A percentile compares a stretch with the other conserved stretches of the same genome.
Conservation (phyloP, 2,113 vertebrate species). For the Jacana jacana region DNA sequence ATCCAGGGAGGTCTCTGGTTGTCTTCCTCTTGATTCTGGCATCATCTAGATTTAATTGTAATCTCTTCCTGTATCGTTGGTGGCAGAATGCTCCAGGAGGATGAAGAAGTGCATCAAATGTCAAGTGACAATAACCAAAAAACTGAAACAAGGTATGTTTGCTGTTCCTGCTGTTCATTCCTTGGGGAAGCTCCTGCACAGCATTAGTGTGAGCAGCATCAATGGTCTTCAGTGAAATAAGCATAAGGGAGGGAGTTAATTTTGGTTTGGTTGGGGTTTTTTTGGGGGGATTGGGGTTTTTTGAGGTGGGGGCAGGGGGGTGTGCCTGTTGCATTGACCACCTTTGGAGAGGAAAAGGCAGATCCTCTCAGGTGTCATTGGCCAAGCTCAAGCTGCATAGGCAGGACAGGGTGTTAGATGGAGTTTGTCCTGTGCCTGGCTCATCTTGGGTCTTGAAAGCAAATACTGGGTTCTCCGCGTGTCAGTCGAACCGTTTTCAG, state of each 20-base stretch:
- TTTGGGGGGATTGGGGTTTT: not conserved
- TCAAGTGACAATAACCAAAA: slow-evolving; percentile 94
- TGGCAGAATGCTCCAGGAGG: slow-evolving; percentile 90
- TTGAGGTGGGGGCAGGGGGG: too few relatives aligned
- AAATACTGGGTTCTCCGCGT: not conserved
- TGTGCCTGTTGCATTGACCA: not conserved
- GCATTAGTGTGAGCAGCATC: not conserved
- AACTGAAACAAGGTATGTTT: slow-evolving; percentile 89
- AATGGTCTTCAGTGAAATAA: not conserved
- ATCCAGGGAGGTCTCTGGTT: not conserved
- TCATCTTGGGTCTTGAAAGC: not conserved
- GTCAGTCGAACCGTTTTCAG: not conserved
- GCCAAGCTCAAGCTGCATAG: not conserved
- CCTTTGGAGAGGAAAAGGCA: not conserved
- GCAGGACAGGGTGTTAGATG: not conserved
- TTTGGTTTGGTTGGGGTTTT: not conserved
- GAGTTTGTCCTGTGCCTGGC: not conserved
- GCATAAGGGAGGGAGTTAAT: not conserved
- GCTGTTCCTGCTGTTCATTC: not conserved
- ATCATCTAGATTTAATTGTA: not conserved
- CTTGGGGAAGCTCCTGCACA: not conserved
- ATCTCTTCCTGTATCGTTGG: not conserved
- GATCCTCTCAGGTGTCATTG: not conserved
- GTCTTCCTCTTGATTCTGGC: not conserved
- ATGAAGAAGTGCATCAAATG: slow-evolving; percentile 99